Conservation (phyloP, 2,797 vertebrate genomes). For the Gadopsis marmoratus region DNA sequence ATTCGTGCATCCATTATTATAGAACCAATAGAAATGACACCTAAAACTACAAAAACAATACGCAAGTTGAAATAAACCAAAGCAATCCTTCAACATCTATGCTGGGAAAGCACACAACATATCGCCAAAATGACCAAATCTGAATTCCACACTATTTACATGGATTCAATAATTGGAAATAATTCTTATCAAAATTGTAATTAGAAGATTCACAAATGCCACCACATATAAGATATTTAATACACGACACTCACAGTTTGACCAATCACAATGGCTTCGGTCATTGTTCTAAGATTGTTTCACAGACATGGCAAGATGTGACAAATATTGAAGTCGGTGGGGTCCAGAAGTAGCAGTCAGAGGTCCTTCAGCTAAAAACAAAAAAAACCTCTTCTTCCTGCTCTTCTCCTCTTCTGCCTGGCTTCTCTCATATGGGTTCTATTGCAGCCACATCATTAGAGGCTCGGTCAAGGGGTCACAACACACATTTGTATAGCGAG, state of each 20-base stretch:
- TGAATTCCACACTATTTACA: neutral
- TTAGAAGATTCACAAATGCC: neutral
- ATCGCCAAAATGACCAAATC: neutral
- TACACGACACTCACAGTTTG: neutral
- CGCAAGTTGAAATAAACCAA: neutral
- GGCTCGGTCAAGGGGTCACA: constrained; percentile 76
- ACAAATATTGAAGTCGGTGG: constrained; percentile 37
- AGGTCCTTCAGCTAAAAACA: constrained; percentile 1
- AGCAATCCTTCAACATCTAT: neutral
- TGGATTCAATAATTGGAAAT: neutral
- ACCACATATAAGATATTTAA: no score
- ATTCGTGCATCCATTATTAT: neutral
- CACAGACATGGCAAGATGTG: neutral
- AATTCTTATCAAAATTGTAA: neutral
- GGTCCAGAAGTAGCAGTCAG: constrained; percentile 22
- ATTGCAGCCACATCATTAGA: constrained; percentile 70
- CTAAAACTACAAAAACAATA: neutral
- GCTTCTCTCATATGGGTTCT: constrained; percentile 54
- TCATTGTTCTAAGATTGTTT: constrained; percentile 12
- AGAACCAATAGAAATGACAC: neutral
- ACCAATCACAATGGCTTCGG: neutral
- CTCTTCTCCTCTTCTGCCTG: constrained; percentile 48
- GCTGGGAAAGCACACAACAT: neutral
- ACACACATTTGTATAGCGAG: constrained; percentile 82
- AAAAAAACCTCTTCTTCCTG: neutral